These are phyloP conservation scores for Enteromius unitaeniatus DNA, from an alignment of 2,797 vertebrate species.

Conservation along the genomic window DNA sequence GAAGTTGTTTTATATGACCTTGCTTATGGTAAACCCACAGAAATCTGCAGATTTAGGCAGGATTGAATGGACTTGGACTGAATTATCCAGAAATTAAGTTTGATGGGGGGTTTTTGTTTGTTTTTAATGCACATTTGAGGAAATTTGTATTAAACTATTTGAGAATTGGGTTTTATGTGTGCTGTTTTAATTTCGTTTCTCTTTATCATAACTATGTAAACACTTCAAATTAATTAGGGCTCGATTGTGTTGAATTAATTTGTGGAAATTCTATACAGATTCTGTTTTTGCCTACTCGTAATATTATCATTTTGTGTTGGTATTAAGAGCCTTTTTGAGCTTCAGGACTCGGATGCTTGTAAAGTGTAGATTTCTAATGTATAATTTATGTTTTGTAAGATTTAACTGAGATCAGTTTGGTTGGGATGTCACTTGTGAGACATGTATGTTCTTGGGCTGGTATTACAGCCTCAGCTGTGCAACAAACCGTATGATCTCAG, in stretches of 20 bases:
- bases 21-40: not conserved
- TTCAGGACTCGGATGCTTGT: not conserved
- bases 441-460: not conserved
- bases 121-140: not conserved
- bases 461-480: not conserved
- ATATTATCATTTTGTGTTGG: not conserved
- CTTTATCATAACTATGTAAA: not conserved
- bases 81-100: not conserved
- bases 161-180: not conserved
- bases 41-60: not conserved
- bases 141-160: not conserved
- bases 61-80: not conserved
- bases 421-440: not conserved
- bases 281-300: not conserved
- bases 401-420: not conserved
- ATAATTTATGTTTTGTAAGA: not conserved
- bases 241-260: not conserved
- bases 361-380: not conserved
- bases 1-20: slow-evolving; percentile 4
- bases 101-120: not conserved
- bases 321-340: not conserved
- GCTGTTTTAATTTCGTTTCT: not conserved
- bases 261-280: not conserved
- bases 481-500: not conserved
- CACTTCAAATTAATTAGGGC: not conserved